Evolutionary conservation across 2,113 vertebrate species (phyloP).

Genomic region (Lasiurus cinereus): DNA sequence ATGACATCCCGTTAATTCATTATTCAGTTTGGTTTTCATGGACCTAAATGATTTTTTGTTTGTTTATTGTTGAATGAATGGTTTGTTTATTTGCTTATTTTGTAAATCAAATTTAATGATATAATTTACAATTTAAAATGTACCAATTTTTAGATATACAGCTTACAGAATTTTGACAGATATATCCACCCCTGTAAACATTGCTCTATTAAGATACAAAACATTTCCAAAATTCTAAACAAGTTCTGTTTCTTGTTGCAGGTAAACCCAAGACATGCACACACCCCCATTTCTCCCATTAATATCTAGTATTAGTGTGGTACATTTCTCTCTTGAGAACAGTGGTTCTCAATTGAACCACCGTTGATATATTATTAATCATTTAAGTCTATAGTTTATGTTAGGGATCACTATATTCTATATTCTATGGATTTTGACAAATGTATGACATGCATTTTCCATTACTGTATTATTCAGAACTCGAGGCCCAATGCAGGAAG

Average conservation of each 20-base stretch:
- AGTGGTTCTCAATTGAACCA: neutral
- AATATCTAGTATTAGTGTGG: neutral
- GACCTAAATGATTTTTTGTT: neutral
- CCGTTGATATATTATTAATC: neutral
- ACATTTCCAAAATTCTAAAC: neutral
- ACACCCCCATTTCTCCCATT: neutral
- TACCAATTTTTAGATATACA: neutral
- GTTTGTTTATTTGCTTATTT: neutral
- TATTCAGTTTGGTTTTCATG: neutral
- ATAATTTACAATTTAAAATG: conserved; percentile 20
- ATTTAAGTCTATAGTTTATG: neutral
- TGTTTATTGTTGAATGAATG: neutral
- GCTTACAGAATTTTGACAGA: neutral
- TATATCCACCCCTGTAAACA: neutral
- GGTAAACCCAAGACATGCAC: neutral
- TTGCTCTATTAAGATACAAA: neutral
- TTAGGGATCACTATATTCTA: neutral
- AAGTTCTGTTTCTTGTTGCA: neutral
- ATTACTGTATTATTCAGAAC: neutral
- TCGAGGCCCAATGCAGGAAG: too few species aligned
- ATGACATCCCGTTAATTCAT: neutral
- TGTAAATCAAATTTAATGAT: conserved; percentile 3
- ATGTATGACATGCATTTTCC: neutral
- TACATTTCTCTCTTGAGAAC: neutral
- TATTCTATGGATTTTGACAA: neutral